A percentile compares a stretch with the other conserved stretches of the same genome.
Conservation (phyloP, 2,888 invertebrate species). For the Pollenia amentaria region DNA sequence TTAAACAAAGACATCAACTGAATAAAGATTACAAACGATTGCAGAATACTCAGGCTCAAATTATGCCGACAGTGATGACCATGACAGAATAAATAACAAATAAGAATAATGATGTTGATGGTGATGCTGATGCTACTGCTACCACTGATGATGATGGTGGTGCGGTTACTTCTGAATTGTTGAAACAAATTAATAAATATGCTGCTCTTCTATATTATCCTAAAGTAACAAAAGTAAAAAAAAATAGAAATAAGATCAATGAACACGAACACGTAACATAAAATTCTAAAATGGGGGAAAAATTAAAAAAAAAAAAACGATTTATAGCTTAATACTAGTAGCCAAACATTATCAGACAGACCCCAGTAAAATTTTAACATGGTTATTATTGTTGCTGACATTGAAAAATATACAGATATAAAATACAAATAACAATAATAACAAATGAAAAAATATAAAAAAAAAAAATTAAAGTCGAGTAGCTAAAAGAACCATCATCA, state of each 20-base stretch:
- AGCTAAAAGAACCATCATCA: slow-evolving; percentile 74
- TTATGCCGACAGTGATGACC: slow-evolving; percentile 30
- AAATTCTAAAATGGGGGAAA: slow-evolving; percentile 26
- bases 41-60: neutral
- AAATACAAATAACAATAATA: slow-evolving; percentile 27
- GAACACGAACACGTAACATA: slow-evolving; percentile 65
- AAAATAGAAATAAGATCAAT: slow-evolving; percentile 69
- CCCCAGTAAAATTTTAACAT: slow-evolving; percentile 47
- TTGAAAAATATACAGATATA: slow-evolving; percentile 33
- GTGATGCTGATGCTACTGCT: neutral
- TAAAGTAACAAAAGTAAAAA: slow-evolving; percentile 25
- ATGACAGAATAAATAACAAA: slow-evolving; percentile 28
- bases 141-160: neutral
- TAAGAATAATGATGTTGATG: slow-evolving; percentile 33
- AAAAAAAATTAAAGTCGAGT: slow-evolving; percentile 69
- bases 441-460: slow-evolving; percentile 3
- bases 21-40: neutral
- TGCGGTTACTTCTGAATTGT: slow-evolving; percentile 5
- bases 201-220: slow-evolving; percentile 10
- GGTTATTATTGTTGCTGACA: slow-evolving; percentile 35
- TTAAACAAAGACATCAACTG: slow-evolving; percentile 40
- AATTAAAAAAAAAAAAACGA: slow-evolving; percentile 63
- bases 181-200: slow-evolving; percentile 58
- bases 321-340: slow-evolving; percentile 74
- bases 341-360: slow-evolving; percentile 61